Conservation (phyloP, 37 sponge, comb jelly and placozoan genomes). For the Lycopodina hypogea region DNA sequence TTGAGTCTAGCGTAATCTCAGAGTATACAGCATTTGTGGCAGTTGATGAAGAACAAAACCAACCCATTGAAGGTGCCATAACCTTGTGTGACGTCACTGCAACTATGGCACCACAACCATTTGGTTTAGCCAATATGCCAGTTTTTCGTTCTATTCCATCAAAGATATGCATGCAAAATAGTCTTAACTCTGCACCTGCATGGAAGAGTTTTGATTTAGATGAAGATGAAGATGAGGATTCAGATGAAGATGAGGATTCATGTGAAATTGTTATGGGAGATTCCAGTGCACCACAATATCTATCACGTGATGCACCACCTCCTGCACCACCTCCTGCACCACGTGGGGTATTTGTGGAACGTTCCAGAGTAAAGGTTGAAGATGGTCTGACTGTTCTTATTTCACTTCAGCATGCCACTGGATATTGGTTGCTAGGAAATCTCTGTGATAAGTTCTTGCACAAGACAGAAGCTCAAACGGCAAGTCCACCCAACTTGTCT, state of each 20-base stretch:
- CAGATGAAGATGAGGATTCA: background rate
- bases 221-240: too few species aligned
- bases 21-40: slow-evolving; percentile 70
- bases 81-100: slow-evolving; percentile 52
- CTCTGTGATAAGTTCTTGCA: slow-evolving; percentile 13
- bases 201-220: too few species aligned
- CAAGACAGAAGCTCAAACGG: slow-evolving; percentile 4
- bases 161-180: too few species aligned
- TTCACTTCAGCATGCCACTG: slow-evolving; percentile 52
- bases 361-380: background rate
- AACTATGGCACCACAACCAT: slow-evolving; percentile 11
- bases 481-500: background rate
- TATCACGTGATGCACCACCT: background rate
- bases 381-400: slow-evolving; percentile 25
- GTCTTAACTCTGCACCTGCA: too few species aligned
- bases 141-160: too few species aligned
- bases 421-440: slow-evolving; percentile 41
- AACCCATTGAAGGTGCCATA: slow-evolving; percentile 61
- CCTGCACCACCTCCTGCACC: background rate
- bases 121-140: too few species aligned
- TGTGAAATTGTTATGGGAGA: background rate
- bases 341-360: background rate
- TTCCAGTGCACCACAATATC: too few species aligned
- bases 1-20: slow-evolving; percentile 66
- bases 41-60: slow-evolving; percentile 57